These are phyloP conservation scores for Heliothis subflexa DNA, from an alignment of 1,140 invertebrate species.

Conservation along the genomic window DNA sequence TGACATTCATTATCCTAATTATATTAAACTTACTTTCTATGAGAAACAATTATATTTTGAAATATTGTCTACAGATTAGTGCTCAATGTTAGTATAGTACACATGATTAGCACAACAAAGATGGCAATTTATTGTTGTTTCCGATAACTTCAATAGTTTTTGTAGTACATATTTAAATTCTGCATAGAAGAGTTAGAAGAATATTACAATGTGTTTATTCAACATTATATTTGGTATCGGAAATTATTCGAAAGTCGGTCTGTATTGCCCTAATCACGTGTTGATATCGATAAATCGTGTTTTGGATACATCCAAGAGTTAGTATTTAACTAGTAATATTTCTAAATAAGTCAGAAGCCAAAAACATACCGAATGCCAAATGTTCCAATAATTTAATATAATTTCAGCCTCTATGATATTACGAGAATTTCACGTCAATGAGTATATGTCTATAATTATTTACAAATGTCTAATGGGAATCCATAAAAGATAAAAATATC, in stretches of 20 bases:
- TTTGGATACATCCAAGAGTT: constrained; percentile 16
- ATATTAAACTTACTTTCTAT: constrained; percentile 37
- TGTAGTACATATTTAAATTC: not conserved
- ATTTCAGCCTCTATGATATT: constrained; percentile 59
- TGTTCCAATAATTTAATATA: constrained; percentile 56
- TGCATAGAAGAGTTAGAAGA: not conserved
- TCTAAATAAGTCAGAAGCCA: constrained; percentile 47
- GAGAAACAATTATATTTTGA: constrained; percentile 35
- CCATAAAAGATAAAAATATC: constrained; percentile 62
- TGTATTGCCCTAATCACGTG: not conserved
- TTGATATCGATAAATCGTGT: constrained; percentile 24
- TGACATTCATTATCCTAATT: constrained; percentile 46
- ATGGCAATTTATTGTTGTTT: constrained; percentile 12
- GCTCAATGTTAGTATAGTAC: constrained; percentile 26
- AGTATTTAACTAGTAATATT: constrained; percentile 20
- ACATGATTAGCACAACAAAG: constrained; percentile 21
- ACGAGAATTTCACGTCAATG: constrained; percentile 61
- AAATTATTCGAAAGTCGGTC: not conserved
- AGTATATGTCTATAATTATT: constrained; percentile 57
- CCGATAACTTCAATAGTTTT: not conserved
- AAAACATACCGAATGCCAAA: constrained; percentile 64
- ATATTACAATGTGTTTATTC: not conserved
- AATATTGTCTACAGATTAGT: constrained; percentile 41
- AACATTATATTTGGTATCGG: not conserved
- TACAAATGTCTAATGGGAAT: constrained; percentile 55